Percentiles rank a stretch among this genome's conserved stretches.
Evolutionary conservation across 2,797 vertebrate species (phyloP).

Genomic region (Cyprinodon diabolis): DNA sequence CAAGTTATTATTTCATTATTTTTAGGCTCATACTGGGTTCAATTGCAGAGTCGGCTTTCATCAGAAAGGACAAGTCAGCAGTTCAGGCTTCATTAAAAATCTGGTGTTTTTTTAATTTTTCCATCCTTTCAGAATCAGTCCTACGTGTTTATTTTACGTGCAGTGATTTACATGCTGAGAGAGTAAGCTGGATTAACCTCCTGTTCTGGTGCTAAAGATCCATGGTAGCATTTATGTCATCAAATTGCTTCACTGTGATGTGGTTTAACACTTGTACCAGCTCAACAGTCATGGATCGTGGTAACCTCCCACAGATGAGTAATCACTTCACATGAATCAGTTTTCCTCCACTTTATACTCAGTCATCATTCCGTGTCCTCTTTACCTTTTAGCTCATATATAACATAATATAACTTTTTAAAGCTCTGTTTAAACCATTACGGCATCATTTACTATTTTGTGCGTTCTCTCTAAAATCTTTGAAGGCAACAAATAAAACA

Average conservation of each 20-base stretch:
- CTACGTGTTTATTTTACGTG: slow-evolving; percentile 2
- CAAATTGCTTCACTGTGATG: slow-evolving; percentile 16
- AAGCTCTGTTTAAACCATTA: slow-evolving; percentile 15
- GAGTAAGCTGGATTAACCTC: slow-evolving; percentile 6
- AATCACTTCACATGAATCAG: slow-evolving; percentile 33
- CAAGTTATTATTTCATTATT: slow-evolving; percentile 60
- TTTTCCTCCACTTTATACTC: slow-evolving; percentile 15
- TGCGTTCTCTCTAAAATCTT: slow-evolving; percentile 8
- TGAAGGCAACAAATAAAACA: slow-evolving; percentile 18
- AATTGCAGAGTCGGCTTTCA: slow-evolving; percentile 51
- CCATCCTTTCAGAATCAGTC: slow-evolving; percentile 25
- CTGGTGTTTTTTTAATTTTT: slow-evolving; percentile 21
- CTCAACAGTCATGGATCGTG: slow-evolving; percentile 12
- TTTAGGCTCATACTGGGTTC: slow-evolving; percentile 46
- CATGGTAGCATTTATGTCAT: slow-evolving; percentile 2
- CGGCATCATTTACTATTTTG: slow-evolving; percentile 11
- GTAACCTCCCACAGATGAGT: slow-evolving; percentile 31
- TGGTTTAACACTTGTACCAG: slow-evolving; percentile 29
- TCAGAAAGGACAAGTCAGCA: slow-evolving; percentile 47
- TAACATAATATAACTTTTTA: slow-evolving; percentile 28
- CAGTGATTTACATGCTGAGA: not conserved
- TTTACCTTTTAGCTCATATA: slow-evolving; percentile 10
- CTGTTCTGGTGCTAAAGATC: slow-evolving; percentile 1
- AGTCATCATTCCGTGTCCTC: slow-evolving; percentile 3
- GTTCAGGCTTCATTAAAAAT: slow-evolving; percentile 57